Evolutionary conservation across 2,888 invertebrate species (phyloP), one percentile per base, ranked within the genome.

Genomic region (Lissocephala sabroskyi): DNA sequence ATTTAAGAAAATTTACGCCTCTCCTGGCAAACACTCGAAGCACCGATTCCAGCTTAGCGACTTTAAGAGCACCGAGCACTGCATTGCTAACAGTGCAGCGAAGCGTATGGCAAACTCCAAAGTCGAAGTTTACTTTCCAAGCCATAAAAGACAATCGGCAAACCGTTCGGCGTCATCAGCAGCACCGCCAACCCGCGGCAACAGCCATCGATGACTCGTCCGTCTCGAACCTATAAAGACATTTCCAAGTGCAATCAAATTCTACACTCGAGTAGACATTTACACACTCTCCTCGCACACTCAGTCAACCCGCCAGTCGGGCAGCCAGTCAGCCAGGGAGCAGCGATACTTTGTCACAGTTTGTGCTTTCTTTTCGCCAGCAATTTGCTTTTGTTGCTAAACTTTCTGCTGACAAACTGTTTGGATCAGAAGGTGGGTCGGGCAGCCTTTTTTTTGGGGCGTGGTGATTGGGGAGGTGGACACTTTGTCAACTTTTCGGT

Each of bases 161-260:
- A 62, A 68, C 32, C 35, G 37, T 18, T 37, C 18, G 18, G 36
- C 36, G 19, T 51, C 49, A 53, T 59, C 51, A 49, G 52, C 36
- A 42, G 54, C 41, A 39, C n/a, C n/a, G n/a, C n/a, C n/a, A n/a
- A n/a, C n/a, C n/a, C n/a, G n/a, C n/a, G n/a, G n/a, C n/a, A n/a
- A n/a, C 56, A 62, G 48, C 59, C 61, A 68, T 68, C 65, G 59
- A 65, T 58, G 65, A 62, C 60, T 58, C 58, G 58, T 66, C 66
- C 56, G 58, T 66, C 35, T 58, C 60, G 57, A 45, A 58, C 54
- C 52, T 62, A 71, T 75, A 75, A 73, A 73, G 75, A 71, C 75
- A 71, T 73, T 75, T 68, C 68, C 62, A 80, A 79, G 56, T 76
- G 79, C 77, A 79, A 80, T 80, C 80, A 80, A 80, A 80, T 77